A percentile compares a stretch with the other conserved stretches of the same genome.
These are phyloP conservation scores for Nysson spinosus DNA, from an alignment of 2,888 invertebrate species.

Conservation along the genomic window DNA sequence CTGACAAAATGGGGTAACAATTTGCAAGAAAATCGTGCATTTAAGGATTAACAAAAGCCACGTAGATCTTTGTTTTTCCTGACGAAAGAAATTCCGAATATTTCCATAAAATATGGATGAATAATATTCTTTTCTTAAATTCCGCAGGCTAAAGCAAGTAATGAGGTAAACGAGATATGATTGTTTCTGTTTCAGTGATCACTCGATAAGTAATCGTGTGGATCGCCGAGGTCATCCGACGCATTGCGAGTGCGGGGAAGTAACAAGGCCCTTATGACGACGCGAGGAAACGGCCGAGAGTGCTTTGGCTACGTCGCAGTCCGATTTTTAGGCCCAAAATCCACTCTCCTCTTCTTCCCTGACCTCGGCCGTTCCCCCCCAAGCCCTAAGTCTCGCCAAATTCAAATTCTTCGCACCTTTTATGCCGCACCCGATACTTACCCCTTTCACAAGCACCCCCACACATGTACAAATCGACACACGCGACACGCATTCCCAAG, in stretches of 20 bases:
- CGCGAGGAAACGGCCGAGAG: constrained; percentile 76
- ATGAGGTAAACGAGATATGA: too few species aligned
- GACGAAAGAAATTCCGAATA: too few species aligned
- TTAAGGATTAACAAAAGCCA: too few species aligned
- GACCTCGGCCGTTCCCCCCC: constrained; percentile 36
- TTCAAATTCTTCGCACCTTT: background rate
- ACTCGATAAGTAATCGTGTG: constrained; percentile 85
- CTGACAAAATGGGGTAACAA: too few species aligned
- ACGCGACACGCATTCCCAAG: constrained; percentile 5
- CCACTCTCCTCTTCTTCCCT: constrained; percentile 30
- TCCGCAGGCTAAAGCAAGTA: too few species aligned
- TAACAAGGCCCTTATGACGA: constrained; percentile 76
- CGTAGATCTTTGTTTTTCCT: too few species aligned
- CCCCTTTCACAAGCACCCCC: constrained; percentile 1
- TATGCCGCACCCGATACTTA: constrained; percentile 16
- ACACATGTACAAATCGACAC: constrained; percentile 23
- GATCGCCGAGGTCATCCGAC: constrained; percentile 76
- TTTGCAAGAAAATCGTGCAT: too few species aligned
- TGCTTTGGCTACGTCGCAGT: constrained; percentile 73
- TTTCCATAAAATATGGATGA: too few species aligned
- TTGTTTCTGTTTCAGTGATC: constrained; percentile 80
- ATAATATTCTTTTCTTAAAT: too few species aligned
- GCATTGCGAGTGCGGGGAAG: constrained; percentile 73
- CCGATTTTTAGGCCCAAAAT: constrained; percentile 68
- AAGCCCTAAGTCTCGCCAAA: background rate